Conservation (phyloP, 1,140 invertebrate species). For the Bradysia coprophila region DNA sequence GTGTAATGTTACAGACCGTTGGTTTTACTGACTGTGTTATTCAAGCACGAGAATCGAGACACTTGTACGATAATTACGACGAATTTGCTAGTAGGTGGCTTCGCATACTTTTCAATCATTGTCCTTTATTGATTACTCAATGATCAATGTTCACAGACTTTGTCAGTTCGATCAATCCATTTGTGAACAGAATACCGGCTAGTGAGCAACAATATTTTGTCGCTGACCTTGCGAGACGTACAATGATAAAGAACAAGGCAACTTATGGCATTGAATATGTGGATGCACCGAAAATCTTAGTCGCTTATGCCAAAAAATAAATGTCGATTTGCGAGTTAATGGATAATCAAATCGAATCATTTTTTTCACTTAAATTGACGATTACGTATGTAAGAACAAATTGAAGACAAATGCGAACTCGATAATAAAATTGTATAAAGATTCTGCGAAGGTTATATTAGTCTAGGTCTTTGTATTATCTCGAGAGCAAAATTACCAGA, state of each 20-base stretch:
- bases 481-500: too few relatives aligned
- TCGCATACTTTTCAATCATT: not conserved
- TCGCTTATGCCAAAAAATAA: constrained; percentile 28
- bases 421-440: too few relatives aligned
- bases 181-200: constrained; percentile 41
- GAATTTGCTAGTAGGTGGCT: constrained; percentile 32
- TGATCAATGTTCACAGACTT: constrained; percentile 31
- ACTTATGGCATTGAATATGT: constrained; percentile 20
- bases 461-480: too few relatives aligned
- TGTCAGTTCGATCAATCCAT: constrained; percentile 53
- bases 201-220: constrained; percentile 40
- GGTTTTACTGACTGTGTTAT: constrained; percentile 49
- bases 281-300: constrained; percentile 30
- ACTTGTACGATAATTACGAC: constrained; percentile 37
- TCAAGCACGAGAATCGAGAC: constrained; percentile 37
- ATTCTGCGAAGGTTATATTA: too few relatives aligned
- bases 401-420: too few relatives aligned
- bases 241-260: constrained; percentile 18
- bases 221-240: constrained; percentile 30
- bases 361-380: too few relatives aligned
- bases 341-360: too few relatives aligned
- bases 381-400: too few relatives aligned
- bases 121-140: not conserved
- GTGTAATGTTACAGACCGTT: constrained; percentile 34
- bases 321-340: not conserved